phyloP scores from a whole-genome alignment of 2,113 vertebrate genomes.

The Hipposideros armiger region DNA sequence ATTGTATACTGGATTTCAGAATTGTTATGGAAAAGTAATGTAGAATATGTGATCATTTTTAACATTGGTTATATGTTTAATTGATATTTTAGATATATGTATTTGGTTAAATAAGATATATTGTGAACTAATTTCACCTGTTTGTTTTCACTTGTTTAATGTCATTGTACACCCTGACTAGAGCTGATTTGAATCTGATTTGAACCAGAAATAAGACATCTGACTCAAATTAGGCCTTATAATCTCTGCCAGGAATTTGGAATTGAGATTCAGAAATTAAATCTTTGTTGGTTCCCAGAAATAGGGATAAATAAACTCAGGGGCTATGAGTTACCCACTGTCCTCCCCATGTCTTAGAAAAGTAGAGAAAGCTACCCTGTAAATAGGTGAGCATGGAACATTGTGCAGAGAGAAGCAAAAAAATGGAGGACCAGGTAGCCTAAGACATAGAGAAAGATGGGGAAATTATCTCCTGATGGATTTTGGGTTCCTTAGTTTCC shows the following conservation, averaged over 20 bases:
- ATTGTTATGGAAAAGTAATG: background rate
- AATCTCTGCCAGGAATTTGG: background rate
- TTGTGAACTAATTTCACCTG: background rate
- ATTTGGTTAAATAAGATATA: background rate
- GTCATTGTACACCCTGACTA: background rate
- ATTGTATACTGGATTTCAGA: background rate
- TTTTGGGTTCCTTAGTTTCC: background rate
- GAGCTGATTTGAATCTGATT: background rate
- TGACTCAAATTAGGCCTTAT: background rate
- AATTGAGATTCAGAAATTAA: background rate
- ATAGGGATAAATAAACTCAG: background rate
- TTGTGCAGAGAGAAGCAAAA: background rate
- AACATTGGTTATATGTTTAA: background rate
- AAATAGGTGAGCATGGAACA: background rate
- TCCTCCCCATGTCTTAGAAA: background rate
- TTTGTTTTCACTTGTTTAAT: constrained; percentile 3
- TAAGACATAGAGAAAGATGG: background rate
- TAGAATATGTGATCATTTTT: background rate
- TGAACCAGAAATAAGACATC: background rate
- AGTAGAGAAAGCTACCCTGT: background rate
- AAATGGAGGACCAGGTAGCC: background rate
- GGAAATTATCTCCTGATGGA: background rate
- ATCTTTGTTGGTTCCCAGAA: background rate
- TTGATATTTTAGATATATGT: background rate
- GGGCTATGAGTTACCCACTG: background rate